These are phyloP conservation scores for Metopia argyrocephala DNA, from an alignment of 2,888 invertebrate genomes.

Conservation along the genomic window DNA sequence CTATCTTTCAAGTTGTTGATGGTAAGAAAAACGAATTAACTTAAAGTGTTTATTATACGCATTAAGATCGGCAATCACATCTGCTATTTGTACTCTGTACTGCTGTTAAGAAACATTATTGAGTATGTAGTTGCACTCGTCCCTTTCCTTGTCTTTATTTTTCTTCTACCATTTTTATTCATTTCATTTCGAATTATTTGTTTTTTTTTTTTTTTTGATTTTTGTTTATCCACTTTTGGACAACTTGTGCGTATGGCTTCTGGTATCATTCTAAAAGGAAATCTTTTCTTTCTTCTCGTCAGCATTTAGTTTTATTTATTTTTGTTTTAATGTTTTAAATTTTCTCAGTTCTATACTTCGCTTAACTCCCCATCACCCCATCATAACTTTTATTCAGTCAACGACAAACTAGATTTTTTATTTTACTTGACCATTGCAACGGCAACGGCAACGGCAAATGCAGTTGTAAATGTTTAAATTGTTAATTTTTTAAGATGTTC, in stretches of 20 bases:
- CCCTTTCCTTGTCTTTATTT: not conserved
- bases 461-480: not conserved
- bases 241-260: not conserved
- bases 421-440: not conserved
- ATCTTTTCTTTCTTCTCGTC: not conserved
- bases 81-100: slow-evolving; percentile 46
- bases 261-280: not conserved
- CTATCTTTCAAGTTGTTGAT: slow-evolving; percentile 44
- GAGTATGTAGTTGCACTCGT: slow-evolving; percentile 9
- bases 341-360: not conserved
- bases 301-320: not conserved
- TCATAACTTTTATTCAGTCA: not conserved
- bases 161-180: too few relatives aligned
- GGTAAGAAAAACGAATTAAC: slow-evolving; percentile 74
- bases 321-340: not conserved
- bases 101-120: not conserved
- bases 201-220: too few relatives aligned
- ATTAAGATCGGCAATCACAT: slow-evolving; percentile 72
- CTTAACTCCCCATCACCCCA: not conserved
- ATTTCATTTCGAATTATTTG: too few relatives aligned
- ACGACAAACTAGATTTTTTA: not conserved
- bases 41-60: slow-evolving; percentile 77
- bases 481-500: not conserved
- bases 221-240: too few relatives aligned
- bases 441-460: not conserved